Evolutionary conservation across 2,797 vertebrate species (phyloP), one percentile per base, ranked within the genome.

Genomic region (Pipistrellus kuhlii): DNA sequence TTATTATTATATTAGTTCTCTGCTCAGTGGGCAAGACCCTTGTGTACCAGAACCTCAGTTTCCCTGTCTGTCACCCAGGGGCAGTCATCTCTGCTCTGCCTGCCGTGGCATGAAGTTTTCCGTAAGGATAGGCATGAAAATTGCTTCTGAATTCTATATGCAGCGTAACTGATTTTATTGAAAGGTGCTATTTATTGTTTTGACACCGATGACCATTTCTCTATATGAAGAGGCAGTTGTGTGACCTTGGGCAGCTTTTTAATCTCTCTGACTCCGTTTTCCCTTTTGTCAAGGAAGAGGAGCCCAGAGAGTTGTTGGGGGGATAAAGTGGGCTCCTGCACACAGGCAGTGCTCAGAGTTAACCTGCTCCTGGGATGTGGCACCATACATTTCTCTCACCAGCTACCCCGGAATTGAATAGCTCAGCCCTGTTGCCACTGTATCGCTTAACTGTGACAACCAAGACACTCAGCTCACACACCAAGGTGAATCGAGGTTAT

Each of bases 231-330:
- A 80, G 46, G 71, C 64, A 72, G 32, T n/a, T 21, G 0, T 17
- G 27, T 76, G 85, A 88, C 83, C 32, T 44, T 27, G 86, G 15
- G 12, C 44, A 76, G 32, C 62, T 27, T 0, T 48, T 91, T 73
- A 55, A 25, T 86, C 23, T 78, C 76, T 83, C 59, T 59, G 83
- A 86, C 41, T 92, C 35, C 1, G 11, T 66, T 91, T 91, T 76
- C 55, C 85, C 32, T 12, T 76, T 82, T 81, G 82, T 88, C 66
- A 90, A 17, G 53, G 75, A 55, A 32, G 20, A 27, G 32, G 68
- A 53, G 81, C 51, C 68, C 21, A 48, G 30, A 90, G 38, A 46
- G 38, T 72, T 46, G 18, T 20, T 15, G 48, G 8, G 38, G 38
- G 30, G 18, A 41, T 64, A 55, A 38, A 59, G 25, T 32, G 85